Evolutionary conservation across 2,113 vertebrate genomes (phyloP).

Genomic region (Salvelinus namaycush): DNA sequence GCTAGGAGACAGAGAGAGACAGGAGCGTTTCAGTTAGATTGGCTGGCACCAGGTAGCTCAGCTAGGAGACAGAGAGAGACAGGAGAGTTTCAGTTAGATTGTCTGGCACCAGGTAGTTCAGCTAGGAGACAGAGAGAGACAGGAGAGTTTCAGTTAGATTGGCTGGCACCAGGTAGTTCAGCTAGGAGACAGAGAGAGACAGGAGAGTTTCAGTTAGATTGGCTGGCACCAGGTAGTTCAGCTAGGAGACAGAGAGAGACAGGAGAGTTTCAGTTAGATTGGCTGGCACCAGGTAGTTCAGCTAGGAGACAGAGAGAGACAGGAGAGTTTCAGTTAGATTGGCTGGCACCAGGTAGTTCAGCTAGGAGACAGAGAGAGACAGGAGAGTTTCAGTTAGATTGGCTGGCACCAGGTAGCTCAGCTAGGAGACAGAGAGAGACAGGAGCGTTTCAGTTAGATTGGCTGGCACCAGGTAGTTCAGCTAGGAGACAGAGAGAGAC

Average conservation of each 20-base stretch:
- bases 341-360: conserved; percentile 90
- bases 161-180: conserved; percentile 90
- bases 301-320: conserved; percentile 61
- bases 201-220: neutral
- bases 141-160: neutral
- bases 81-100: neutral
- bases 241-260: conserved; percentile 61
- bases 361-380: conserved; percentile 61
- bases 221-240: conserved; percentile 90
- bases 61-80: conserved; percentile 61
- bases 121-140: conserved; percentile 61
- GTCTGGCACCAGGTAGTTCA: conserved; percentile 95
- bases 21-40: no score
- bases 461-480: conserved; percentile 90
- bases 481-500: conserved; percentile 61
- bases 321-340: neutral
- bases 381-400: neutral
- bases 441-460: neutral
- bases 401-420: conserved; percentile 90
- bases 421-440: conserved; percentile 61
- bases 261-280: neutral
- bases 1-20: no score
- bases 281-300: conserved; percentile 90
- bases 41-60: conserved; percentile 97
- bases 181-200: conserved; percentile 61